Evolutionary conservation across 1,140 invertebrate species (phyloP), one percentile per base, ranked within the genome.

Genomic region (Pentalonia nigronervosa): DNA sequence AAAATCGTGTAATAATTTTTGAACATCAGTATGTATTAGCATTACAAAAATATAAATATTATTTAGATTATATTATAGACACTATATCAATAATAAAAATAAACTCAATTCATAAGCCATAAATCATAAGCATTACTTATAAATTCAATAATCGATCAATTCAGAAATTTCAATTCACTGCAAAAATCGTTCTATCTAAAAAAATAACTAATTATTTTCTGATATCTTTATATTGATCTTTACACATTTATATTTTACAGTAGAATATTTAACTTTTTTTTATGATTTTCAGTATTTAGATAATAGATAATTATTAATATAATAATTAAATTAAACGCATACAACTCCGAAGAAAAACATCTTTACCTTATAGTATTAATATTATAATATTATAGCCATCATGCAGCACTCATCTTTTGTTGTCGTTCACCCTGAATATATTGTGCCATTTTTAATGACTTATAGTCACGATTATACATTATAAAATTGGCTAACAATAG

Each of bases 401-500:
- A 23, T 23, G 23, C 76, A 34, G 34, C 0, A 34, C 83, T 45
- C 45, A 48, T 88, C 86, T 88, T 48, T 88, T 88, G 17, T 21
- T 88, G 47, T 47, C 86, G 45, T 48, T 88, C n/a, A 34, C 86
- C 47, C 47, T 88, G 86, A 88, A 88, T 30, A 20, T 50, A 50
- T 88, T 88, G 20, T 48, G 86, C 47, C 47, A 88, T 88, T 87
- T 87, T 50, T 88, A 88, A 88, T 87, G 47, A 88, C 86, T 88
- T 48, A 48, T n/a, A 7, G 30, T 88, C 86, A 88, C 86, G 47
- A 88, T 88, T 88, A n/a, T 21, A 50, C 47, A 21, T 34, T 88
- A 88, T 50, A 88, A 88, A 47, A 88, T 88, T 88, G 47, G 17
- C 30, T n/a, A 88, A 88, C 30, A 48, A 88, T 88, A n/a, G 86